Base-by-base conservation (phyloP, 1,140 invertebrate species). In the Heliconius congener region DNA sequence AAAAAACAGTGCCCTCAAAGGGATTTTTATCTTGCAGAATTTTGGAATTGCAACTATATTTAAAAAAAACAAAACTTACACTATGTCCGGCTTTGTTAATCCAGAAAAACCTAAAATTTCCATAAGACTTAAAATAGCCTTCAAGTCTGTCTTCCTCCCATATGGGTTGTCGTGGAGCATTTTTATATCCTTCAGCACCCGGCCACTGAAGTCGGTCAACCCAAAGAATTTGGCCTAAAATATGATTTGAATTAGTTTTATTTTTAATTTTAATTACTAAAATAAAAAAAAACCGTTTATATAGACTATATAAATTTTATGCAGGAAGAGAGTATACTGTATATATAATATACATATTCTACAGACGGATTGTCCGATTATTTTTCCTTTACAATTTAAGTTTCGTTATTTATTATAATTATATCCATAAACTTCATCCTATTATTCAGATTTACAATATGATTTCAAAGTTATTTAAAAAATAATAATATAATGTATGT, bases 21-120 rank as follows among this genome's bases (percentile, higher is more conserved):
- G 13, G 3, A 46, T 46, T 46, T 46, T 13, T 46, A 13, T 46
- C 2, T 16, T 13, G 19, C 2, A 0, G 19, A n/a, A n/a, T 23
- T 57, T 57, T 0, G 19, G 23, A 57, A 8, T n/a, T 23, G 18
- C 3, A 57, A 3, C 0, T 0, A 1, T n/a, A 57, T 57, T 57
- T 57, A 23, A n/a, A 19, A 18, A 6, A 13, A 66, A 8, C 39
- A 37, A 8, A 71, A 84, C 93, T 92, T 93, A 97, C 96, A 96
- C 96, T 97, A 84, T 97, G 97, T 71, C 97, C 97, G 77, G 96
- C 95, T 76, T 95, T 93, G 74, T 96, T 95, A 37, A 98, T 96
- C 97, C 97, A 97, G 86, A 97, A 97, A 88, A 98, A 96, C 42
- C 95, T 91, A 71, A 98, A 96, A 78, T 97, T 97, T 37, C 95